These are phyloP conservation scores for Drosophila lutescens DNA, from an alignment of 2,888 invertebrate genomes.

Conservation along the genomic window DNA sequence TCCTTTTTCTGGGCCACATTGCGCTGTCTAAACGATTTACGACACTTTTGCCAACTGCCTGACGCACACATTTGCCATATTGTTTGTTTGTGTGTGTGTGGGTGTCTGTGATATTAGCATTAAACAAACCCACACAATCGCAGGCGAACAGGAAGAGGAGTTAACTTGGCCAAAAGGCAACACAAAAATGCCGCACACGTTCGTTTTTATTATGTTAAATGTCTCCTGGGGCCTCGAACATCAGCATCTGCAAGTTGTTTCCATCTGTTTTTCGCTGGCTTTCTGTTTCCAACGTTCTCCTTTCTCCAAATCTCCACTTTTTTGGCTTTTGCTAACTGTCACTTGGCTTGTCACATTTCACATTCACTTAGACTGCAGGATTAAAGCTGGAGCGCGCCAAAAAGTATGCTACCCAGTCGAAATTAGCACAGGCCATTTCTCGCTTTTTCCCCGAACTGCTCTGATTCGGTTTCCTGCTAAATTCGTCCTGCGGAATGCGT, in stretches of 20 bases:
- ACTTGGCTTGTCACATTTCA: conserved; percentile 75
- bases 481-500: neutral
- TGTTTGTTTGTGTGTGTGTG: conserved; percentile 53
- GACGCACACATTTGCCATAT: conserved; percentile 73
- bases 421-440: conserved; percentile 20
- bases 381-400: conserved; percentile 70
- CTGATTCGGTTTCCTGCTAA: neutral
- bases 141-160: conserved; percentile 18
- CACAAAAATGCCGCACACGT: conserved; percentile 74
- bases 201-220: conserved; percentile 80
- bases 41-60: conserved; percentile 78
- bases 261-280: conserved; percentile 43
- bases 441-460: conserved; percentile 3
- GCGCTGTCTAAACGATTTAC: conserved; percentile 80
- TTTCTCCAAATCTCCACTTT: conserved; percentile 14
- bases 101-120: conserved; percentile 67
- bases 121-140: conserved; percentile 55
- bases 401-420: conserved; percentile 61
- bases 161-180: conserved; percentile 59
- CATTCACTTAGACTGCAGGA: conserved; percentile 52
- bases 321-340: conserved; percentile 70
- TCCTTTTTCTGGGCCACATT: conserved; percentile 55
- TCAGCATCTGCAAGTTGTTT: conserved; percentile 43
- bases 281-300: conserved; percentile 12
- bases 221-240: conserved; percentile 72